Base-by-base conservation (phyloP, 2,888 invertebrate genomes). In the Andrena hattorfiana region DNA sequence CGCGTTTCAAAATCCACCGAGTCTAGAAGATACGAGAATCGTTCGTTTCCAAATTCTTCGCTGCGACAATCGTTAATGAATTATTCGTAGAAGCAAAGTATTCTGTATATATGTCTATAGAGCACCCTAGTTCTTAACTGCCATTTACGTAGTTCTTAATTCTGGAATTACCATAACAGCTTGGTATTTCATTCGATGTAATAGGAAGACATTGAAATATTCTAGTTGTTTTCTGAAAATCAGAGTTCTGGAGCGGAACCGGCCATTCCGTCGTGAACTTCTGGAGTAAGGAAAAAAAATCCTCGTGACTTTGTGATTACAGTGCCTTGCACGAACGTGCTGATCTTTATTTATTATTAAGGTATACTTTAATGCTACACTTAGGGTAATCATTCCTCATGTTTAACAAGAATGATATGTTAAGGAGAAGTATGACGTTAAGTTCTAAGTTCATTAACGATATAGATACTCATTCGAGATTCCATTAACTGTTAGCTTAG, bases 21-120 rank as follows among this genome's bases (percentile, higher is more conserved):
- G 51, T 26, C 10, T 20, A 56, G 4, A 28, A 70, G 13, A 32
- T 30, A 26, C 6, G 28, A 13, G 28, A 35, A 42, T 5, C 10
- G 3, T 75, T 32, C 42, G 42, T 16, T 49, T 63, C 72, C 59
- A 75, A 83, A 72, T 76, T 75, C 4, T 68, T 72, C n/a, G 7
- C 32, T 30, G 63, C 70, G 69, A 78, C 84, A 63, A 71, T 66
- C 59, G 67, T 85, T 67, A 66, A 75, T 67, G 54, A 83, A 77
- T 78, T 83, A 84, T 90, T 88, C 60, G 16, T 76, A 83, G 81
- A 86, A 85, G 81, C 82, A 86, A 90, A 89, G 87, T 89, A 88
- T 89, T 67, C 81, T 91, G 91, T 91, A 91, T 79, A 91, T 91
- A 91, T 91, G 91, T 91, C 90, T 91, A 90, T 91, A 91, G 72